phyloP scores from a whole-genome alignment of 2,888 invertebrate species.

The Zygothrica quintamaculata region DNA sequence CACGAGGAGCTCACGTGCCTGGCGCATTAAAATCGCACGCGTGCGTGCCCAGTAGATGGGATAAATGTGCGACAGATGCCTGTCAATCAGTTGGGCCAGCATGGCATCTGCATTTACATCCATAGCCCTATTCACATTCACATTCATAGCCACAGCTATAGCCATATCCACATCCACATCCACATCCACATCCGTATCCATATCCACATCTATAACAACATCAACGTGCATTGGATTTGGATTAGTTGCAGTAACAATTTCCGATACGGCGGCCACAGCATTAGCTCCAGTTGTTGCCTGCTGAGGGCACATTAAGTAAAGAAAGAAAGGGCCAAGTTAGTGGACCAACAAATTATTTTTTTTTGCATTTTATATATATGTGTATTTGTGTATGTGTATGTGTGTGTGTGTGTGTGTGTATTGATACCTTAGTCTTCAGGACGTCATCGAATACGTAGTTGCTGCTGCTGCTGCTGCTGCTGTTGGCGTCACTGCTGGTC shows the following conservation, averaged over 20 bases:
- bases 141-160: neutral
- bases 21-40: constrained; percentile 87
- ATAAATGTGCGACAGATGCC: constrained; percentile 88
- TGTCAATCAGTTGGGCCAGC: constrained; percentile 86
- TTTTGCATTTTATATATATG: constrained; percentile 15
- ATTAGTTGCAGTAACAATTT: neutral
- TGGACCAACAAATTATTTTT: constrained; percentile 24
- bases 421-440: neutral
- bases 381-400: neutral
- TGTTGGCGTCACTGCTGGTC: constrained; percentile 28
- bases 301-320: constrained; percentile 30
- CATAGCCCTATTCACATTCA: constrained; percentile 1
- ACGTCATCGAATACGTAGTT: constrained; percentile 17
- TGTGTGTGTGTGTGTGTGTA: constrained; percentile 16
- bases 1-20: constrained; percentile 89
- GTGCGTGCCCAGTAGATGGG: constrained; percentile 86
- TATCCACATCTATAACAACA: neutral
- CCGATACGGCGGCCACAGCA: neutral
- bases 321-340: constrained; percentile 47
- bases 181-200: constrained; percentile 16
- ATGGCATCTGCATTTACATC: constrained; percentile 39
- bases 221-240: constrained; percentile 13
- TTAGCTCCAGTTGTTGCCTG: constrained; percentile 26
- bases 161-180: constrained; percentile 32
- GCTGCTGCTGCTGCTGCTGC: constrained; percentile 27